These are phyloP conservation scores for Hydrozoanthus tunicans DNA, from an alignment of 64 coral and sea anemone genomes.

Conservation along the genomic window DNA sequence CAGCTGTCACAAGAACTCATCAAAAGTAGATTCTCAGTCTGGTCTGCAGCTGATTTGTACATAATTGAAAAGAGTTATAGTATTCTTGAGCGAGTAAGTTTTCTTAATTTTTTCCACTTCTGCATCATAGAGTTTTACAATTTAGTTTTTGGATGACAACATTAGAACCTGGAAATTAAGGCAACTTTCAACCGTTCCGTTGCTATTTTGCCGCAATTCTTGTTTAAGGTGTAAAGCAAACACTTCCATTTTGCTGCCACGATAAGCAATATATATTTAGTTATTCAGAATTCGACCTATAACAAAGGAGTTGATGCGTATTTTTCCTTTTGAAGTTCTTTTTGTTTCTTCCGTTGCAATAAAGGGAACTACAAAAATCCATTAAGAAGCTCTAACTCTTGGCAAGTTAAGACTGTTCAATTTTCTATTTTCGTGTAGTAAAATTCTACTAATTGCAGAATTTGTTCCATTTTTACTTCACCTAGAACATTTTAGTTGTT, in stretches of 20 bases:
- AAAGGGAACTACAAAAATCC: background rate
- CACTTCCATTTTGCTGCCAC: background rate
- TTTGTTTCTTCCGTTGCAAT: background rate
- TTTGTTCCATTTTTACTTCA: constrained; percentile 12
- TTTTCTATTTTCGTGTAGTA: background rate
- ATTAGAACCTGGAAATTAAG: background rate
- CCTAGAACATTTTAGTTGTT: background rate
- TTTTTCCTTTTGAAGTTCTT: background rate
- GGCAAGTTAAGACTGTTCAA: background rate
- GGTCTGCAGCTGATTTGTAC: background rate
- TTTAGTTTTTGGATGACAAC: background rate
- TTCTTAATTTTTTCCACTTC: background rate
- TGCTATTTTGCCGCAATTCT: background rate
- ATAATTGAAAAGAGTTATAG: background rate
- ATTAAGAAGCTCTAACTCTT: background rate
- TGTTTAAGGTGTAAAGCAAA: background rate
- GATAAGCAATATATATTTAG: background rate
- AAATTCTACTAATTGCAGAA: constrained; percentile 1
- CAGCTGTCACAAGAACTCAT: background rate
- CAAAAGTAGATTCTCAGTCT: constrained; percentile 12
- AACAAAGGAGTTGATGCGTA: background rate
- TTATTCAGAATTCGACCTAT: background rate
- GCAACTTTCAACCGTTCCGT: background rate
- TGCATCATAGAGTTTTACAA: too few species aligned
- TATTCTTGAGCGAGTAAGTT: background rate